Base-by-base conservation (phyloP, 2,888 invertebrate genomes). In the Scelioninae gen. 2 region DNA sequence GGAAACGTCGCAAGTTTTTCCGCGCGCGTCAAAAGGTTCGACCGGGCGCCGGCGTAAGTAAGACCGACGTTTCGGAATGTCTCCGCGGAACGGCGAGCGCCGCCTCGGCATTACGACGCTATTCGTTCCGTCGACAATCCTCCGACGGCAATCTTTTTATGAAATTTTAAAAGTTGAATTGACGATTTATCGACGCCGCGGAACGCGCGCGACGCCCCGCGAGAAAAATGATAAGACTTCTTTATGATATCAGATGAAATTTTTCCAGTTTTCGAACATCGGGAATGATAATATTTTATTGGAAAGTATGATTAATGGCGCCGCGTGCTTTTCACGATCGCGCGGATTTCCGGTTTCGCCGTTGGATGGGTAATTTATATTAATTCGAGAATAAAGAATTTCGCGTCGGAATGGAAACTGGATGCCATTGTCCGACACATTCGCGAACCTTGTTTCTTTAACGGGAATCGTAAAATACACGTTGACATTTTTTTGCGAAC, bases 91-190 rank as follows among this genome's bases (percentile, higher is more conserved):
- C 48, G 58, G 48, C 50, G 48, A 43, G 53, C 63, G 73, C 73
- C 53, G 43, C 65, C 73, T 73, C 73, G 69, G 73, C 73, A 73
- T 73, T 73, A 65, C 61, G 65, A 69, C 69, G 65, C 73, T 48
- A 64, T 69, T 73, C 69, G 55, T 60, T 69, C 69, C 69, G 63
- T 73, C 65, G 64, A 65, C 64, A 69, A 73, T 65, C 73, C 69
- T 69, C 69, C 65, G 69, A 69, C 69, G 73, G 53, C 68, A 68
- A 68, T 73, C 73, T 73, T 64, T 73, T 73, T 73, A 64, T 69
- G 57, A 69, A 73, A 64, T 69, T 73, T 63, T 69, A 45, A 68
- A 73, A 68, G 57, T 68, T 68, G 58, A 68, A 68, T 73, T 63
- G 63, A 68, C 73, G 68, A 64, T 68, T 68, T 67, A 73, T 73